Evolutionary conservation across 2,888 invertebrate genomes (phyloP), one percentile per base, ranked within the genome.

Genomic region (Glyphotaelius pellucidus): DNA sequence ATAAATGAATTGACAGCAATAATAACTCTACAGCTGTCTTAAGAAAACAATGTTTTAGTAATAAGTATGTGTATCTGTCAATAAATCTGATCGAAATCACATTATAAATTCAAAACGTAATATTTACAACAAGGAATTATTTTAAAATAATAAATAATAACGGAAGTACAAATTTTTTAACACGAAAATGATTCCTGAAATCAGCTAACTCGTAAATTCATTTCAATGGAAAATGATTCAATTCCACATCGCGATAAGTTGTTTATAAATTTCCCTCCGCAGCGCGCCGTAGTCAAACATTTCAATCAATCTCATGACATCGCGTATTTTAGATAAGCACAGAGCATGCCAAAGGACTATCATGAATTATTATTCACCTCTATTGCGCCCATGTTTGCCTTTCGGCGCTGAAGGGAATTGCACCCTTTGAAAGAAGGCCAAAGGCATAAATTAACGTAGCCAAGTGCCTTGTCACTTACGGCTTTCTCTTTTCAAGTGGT

Each of bases 271-370:
- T 83, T 35, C 83, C 32, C 15, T 35, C 83, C 11, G 25, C 67
- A 7, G n/a, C 67, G 83, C 35, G 38, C 83, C 19, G 35, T 35
- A 83, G 83, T 83, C 83, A 83, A 83, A 83, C 83, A 83, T 83
- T 83, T 83, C 83, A 83, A 83, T 83, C 83, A 83, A 83, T 32
- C 83, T 31, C 83, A 32, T 83, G 83, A 83, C 83, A 32, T 35
- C 31, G 83, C 83, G 83, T 25, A 83, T 83, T 83, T 83, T 25
- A 25, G 83, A 83, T 83, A 83, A 83, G 83, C 35, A 35, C n/a
- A 25, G 35, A 83, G 83, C 83, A 83, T 83, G 32, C 81, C 81
- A 35, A 35, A 83, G 81, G 81, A 83, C 81, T 35, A 38, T 25
- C 15, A 12, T 38, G 83, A n/a, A 83, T 35, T 83, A 83, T 83